phyloP scores from a whole-genome alignment of 2,113 vertebrate species.

The Entomyzon cyanotis region DNA sequence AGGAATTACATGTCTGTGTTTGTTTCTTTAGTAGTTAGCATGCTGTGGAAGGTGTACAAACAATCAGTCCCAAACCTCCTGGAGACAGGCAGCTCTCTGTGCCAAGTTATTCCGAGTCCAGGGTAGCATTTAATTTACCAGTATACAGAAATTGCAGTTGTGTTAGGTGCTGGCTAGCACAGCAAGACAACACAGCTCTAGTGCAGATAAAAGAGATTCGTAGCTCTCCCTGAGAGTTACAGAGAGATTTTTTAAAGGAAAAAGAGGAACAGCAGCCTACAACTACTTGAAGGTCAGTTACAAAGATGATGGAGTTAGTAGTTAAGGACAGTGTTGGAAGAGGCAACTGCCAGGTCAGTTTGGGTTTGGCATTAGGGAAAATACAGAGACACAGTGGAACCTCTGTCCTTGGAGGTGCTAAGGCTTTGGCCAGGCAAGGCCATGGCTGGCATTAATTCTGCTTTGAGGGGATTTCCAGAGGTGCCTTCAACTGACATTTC shows the following conservation, averaged over 20 bases:
- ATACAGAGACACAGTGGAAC: neutral
- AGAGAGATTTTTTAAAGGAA: neutral
- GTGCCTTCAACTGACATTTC: neutral
- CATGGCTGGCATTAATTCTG: neutral
- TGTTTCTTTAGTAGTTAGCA: neutral
- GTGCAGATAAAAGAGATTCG: neutral
- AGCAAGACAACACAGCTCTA: neutral
- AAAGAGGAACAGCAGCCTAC: neutral
- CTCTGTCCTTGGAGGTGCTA: neutral
- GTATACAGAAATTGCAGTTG: neutral
- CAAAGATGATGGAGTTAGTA: neutral
- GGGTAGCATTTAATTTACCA: neutral
- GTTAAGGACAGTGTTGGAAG: neutral
- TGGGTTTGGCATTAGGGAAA: neutral
- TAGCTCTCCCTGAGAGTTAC: neutral
- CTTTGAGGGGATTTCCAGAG: neutral
- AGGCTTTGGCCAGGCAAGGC: neutral
- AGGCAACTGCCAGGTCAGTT: neutral
- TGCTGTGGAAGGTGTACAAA: neutral
- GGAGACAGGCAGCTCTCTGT: neutral
- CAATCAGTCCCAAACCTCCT: neutral
- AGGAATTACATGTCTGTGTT: neutral
- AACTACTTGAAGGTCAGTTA: neutral
- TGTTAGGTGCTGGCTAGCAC: neutral
- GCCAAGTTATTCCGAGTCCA: neutral